Percentiles rank a stretch among this genome's conserved stretches.
Conservation (phyloP, 2,797 vertebrate species). For the Tenualosa thibaudeaui region DNA sequence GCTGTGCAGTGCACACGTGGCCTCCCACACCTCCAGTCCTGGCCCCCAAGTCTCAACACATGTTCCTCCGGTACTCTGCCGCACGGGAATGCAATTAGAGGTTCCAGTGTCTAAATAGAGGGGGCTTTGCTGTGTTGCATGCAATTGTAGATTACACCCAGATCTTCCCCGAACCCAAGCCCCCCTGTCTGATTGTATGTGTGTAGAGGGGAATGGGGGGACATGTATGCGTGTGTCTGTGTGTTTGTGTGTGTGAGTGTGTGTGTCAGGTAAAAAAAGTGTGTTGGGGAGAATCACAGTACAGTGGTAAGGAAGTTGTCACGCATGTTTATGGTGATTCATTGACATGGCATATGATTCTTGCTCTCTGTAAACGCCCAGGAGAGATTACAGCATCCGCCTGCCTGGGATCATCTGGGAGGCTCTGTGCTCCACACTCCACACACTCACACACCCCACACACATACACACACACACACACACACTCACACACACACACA, state of each 20-base stretch:
- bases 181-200: conserved; percentile 23
- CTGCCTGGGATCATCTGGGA: neutral
- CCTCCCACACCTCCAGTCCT: neutral
- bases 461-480: too few relatives aligned
- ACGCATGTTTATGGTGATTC: conserved; percentile 23
- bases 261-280: conserved; percentile 21
- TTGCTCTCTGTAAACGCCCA: neutral
- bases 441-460: neutral
- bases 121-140: conserved; percentile 49
- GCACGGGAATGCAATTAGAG: conserved; percentile 19
- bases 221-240: neutral
- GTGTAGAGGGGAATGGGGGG: neutral
- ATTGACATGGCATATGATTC: conserved; percentile 25
- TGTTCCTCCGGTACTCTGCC: neutral
- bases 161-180: conserved; percentile 38
- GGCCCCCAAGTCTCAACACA: neutral
- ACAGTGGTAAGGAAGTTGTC: conserved; percentile 22
- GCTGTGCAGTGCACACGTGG: neutral
- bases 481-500: neutral
- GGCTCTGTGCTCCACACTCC: conserved; percentile 10
- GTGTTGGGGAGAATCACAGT: conserved; percentile 49
- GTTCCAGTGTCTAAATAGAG: conserved; percentile 53
- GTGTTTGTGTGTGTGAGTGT: conserved; percentile 10
- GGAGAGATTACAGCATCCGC: conserved; percentile 18
- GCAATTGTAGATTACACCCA: conserved; percentile 61